A percentile compares a stretch with the other conserved stretches of the same genome.
Evolutionary conservation across 2,113 vertebrate species (phyloP).

Genomic region (Bos taurus): ARS-UCD2.0 NC_037328.1:102784001-102784500

Average conservation of each 20-base stretch:
- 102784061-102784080: neutral
- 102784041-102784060: neutral
- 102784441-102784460: neutral
- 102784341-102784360: neutral
- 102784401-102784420: neutral
- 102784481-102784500: neutral
- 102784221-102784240: neutral
- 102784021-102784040: neutral
- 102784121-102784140: neutral
- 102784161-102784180: neutral
- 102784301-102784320: neutral
- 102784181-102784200: neutral
- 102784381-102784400: neutral
- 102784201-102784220: neutral
- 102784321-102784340: neutral
- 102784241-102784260: neutral
- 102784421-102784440: neutral
- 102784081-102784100: neutral
- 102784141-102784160: neutral
- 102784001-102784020: neutral
- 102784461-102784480: neutral
- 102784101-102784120: neutral
- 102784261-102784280: neutral
- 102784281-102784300: neutral
- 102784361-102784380: neutral